Evolutionary conservation across 2,888 invertebrate species (phyloP).

Genomic region (Lissonota sp.): DNA sequence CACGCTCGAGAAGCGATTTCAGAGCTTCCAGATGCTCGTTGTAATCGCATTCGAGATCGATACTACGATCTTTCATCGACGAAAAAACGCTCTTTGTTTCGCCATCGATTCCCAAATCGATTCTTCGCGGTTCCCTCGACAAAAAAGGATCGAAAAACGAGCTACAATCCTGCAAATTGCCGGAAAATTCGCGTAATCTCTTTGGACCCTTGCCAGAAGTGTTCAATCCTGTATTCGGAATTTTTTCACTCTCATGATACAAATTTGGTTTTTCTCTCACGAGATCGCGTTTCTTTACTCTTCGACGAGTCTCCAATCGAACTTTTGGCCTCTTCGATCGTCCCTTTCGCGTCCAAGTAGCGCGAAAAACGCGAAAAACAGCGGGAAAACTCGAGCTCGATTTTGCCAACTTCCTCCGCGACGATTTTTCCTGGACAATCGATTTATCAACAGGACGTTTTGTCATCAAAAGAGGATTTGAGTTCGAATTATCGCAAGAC

Average conservation of each 20-base stretch:
- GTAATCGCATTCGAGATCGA: constrained; percentile 67
- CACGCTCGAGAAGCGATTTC: constrained; percentile 77
- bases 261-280: constrained; percentile 39
- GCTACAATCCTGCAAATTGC: neutral
- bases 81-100: constrained; percentile 7
- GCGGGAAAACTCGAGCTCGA: constrained; percentile 27
- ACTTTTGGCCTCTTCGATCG: constrained; percentile 33
- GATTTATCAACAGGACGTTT: constrained; percentile 71
- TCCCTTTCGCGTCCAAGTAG: constrained; percentile 47
- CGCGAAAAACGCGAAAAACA: constrained; percentile 50
- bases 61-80: constrained; percentile 10
- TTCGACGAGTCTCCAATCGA: constrained; percentile 65
- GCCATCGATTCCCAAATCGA: constrained; percentile 24
- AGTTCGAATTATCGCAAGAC: constrained; percentile 54
- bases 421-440: constrained; percentile 54
- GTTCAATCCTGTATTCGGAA: neutral
- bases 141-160: constrained; percentile 14
- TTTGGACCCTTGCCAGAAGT: neutral
- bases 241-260: neutral
- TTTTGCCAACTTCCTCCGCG: neutral
- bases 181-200: neutral
- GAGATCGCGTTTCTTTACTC: constrained; percentile 67
- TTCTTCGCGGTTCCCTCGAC: constrained; percentile 49
- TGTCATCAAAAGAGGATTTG: constrained; percentile 76
- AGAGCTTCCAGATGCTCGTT: constrained; percentile 75